These are phyloP conservation scores for Sialis lutaria DNA, from an alignment of 2,888 invertebrate genomes.

Conservation along the genomic window DNA sequence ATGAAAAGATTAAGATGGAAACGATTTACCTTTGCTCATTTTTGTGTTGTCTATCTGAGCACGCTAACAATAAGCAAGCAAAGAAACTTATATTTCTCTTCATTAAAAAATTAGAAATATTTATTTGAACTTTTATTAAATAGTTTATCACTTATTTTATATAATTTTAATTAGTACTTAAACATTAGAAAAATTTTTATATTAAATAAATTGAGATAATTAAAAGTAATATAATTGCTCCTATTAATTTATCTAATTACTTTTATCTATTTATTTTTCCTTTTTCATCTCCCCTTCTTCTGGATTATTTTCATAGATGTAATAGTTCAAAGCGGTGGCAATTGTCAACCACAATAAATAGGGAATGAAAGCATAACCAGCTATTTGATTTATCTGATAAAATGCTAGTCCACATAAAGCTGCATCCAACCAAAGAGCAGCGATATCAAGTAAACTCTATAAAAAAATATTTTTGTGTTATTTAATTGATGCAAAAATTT, in stretches of 20 bases:
- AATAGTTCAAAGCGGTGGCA: slow-evolving; percentile 50
- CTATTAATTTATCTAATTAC: neutral
- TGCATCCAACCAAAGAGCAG: slow-evolving; percentile 37
- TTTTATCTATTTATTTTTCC: neutral
- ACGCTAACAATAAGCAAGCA: no score
- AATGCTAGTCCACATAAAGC: slow-evolving; percentile 38
- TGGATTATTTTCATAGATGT: slow-evolving; percentile 44
- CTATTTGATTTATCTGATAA: slow-evolving; percentile 40
- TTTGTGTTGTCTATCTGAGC: no score
- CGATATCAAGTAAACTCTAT: slow-evolving; percentile 44
- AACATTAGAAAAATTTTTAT: no score
- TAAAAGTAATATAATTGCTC: no score
- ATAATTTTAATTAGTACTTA: no score
- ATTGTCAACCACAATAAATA: slow-evolving; percentile 58
- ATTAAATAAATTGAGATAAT: no score
- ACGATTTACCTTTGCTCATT: no score
- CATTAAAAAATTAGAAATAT: no score
- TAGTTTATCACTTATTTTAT: no score
- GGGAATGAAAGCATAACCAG: slow-evolving; percentile 52
- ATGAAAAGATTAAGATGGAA: no score
- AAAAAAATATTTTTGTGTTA: slow-evolving; percentile 12
- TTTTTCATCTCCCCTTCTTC: slow-evolving; percentile 15
- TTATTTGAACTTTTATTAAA: no score
- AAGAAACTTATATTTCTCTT: no score
- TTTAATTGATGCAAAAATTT: neutral